These are phyloP conservation scores for Huso huso DNA, from an alignment of 2,797 vertebrate genomes.

Conservation along the genomic window DNA sequence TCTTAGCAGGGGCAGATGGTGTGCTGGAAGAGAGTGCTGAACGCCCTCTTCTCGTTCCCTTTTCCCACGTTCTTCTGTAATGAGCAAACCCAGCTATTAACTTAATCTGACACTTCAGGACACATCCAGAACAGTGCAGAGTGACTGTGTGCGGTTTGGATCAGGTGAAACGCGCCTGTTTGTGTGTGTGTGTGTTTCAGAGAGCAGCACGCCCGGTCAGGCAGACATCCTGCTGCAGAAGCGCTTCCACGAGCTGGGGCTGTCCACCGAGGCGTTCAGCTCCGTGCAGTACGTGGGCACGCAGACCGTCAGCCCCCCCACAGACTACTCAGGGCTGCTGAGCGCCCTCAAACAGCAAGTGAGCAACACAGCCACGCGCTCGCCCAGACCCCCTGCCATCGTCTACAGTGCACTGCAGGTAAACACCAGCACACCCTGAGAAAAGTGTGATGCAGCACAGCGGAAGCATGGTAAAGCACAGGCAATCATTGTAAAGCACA, in stretches of 20 bases:
- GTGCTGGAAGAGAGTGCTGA: too few species aligned
- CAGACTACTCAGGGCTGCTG: conserved; percentile 56
- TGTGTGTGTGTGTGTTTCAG: conserved; percentile 27
- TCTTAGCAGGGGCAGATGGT: too few species aligned
- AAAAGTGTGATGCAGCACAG: too few species aligned
- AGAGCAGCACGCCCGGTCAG: conserved; percentile 39
- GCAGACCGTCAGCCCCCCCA: conserved; percentile 64
- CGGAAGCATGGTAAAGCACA: too few species aligned
- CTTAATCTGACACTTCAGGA: too few species aligned
- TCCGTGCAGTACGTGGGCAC: conserved; percentile 70
- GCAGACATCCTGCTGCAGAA: conserved; percentile 63
- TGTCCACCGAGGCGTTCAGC: conserved; percentile 69
- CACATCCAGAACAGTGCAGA: too few species aligned
- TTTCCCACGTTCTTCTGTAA: too few species aligned
- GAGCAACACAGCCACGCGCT: conserved; percentile 64
- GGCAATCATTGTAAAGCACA: too few species aligned
- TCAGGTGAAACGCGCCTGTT: not conserved
- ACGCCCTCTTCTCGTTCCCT: too few species aligned
- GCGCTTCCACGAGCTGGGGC: conserved; percentile 63
- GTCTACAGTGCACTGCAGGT: conserved; percentile 70
- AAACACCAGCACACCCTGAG: conserved; percentile 5
- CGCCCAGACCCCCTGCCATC: conserved; percentile 60
- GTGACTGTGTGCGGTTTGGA: not conserved
- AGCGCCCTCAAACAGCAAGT: conserved; percentile 54
- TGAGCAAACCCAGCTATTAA: too few species aligned